Base-by-base conservation (phyloP, 2,797 vertebrate genomes). In the Crypturellus tataupa region DNA sequence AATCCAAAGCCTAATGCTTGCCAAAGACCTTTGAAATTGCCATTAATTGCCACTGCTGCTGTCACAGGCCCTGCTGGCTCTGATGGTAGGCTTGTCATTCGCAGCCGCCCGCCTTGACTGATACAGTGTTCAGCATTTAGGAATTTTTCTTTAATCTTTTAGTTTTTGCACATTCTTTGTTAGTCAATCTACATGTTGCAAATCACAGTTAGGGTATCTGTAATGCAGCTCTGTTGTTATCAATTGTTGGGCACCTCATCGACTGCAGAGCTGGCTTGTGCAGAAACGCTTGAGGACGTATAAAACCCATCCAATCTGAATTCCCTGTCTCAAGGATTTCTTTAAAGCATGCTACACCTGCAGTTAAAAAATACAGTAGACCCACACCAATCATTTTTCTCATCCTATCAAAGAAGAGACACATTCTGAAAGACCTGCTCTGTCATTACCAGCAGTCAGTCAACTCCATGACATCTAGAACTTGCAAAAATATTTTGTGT, bases 301-400 rank as follows among this genome's bases (percentile, higher is more conserved):
- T 16, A 67, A 69, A 92, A 89, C 87, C 79, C 47, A 76, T 64
- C 60, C 67, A 78, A 44, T 67, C 60, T 53, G 86, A 95, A 89
- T 44, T 21, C 44, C 64, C 19, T 56, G 67, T 44, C 49, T 40
- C 33, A 83, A 53, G 21, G 80, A 65, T 35, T 49, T 18, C 40
- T 70, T 89, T 78, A 59, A 79, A 29, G 31, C 17, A 24, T 67
- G 44, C 46, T 40, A 19, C 25, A 60, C n/a, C 59, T 80, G 35
- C 49, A 12, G 6, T 71, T 77, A 76, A 77, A 95, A 95, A 88
- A 44, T 39, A 67, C 39, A 76, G 37, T 31, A 65, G 42, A 60
- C 27, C 7, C 87, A 42, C 44, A 49, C 0, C 29, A 33, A 49
- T 79, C 4, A 3, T n/a, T 31, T 72, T 87, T 81, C 42, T 59